These are phyloP conservation scores for Ochropacha duplaris DNA, from an alignment of 2,888 invertebrate species.

Conservation along the genomic window DNA sequence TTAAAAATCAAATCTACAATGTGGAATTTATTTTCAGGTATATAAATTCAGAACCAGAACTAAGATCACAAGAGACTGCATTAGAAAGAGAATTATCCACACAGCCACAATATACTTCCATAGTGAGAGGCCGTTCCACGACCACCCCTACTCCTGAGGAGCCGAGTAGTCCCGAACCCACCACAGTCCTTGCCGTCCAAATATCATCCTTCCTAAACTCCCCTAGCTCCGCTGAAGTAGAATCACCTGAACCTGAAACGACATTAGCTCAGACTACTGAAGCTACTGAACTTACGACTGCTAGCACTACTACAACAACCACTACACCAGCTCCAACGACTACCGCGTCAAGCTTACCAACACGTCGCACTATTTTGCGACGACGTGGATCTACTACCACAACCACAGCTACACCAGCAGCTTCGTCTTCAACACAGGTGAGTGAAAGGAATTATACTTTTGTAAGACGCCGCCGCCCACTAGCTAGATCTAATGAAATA, in stretches of 20 bases:
- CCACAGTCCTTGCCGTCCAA: conserved; percentile 72
- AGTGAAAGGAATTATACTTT: conserved; percentile 81
- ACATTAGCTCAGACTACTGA: conserved; percentile 44
- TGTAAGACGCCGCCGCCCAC: conserved; percentile 67
- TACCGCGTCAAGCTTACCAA: conserved; percentile 36
- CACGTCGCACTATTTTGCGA: conserved; percentile 49
- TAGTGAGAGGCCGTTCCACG: conserved; percentile 63
- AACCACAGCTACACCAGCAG: conserved; percentile 43
- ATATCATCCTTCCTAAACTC: conserved; percentile 73
- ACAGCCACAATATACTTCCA: conserved; percentile 70
- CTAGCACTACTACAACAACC: conserved; percentile 36
- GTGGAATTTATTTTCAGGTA: conserved; percentile 47
- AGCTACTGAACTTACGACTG: conserved; percentile 46
- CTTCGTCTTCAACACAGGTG: conserved; percentile 73
- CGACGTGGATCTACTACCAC: conserved; percentile 56
- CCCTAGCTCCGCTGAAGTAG: conserved; percentile 43
- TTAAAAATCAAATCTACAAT: not conserved
- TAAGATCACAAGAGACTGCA: conserved; percentile 59
- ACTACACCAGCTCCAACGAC: conserved; percentile 45
- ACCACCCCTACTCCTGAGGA: conserved; percentile 47
- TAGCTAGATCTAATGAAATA: conserved; percentile 69
- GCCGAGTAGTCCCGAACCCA: conserved; percentile 58
- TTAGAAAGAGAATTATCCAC: conserved; percentile 73
- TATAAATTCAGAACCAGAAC: conserved; percentile 51
- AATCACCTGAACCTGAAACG: conserved; percentile 43